These are phyloP conservation scores for Drosophila sordidula DNA, from an alignment of 2,888 invertebrate species.

Conservation along the genomic window DNA sequence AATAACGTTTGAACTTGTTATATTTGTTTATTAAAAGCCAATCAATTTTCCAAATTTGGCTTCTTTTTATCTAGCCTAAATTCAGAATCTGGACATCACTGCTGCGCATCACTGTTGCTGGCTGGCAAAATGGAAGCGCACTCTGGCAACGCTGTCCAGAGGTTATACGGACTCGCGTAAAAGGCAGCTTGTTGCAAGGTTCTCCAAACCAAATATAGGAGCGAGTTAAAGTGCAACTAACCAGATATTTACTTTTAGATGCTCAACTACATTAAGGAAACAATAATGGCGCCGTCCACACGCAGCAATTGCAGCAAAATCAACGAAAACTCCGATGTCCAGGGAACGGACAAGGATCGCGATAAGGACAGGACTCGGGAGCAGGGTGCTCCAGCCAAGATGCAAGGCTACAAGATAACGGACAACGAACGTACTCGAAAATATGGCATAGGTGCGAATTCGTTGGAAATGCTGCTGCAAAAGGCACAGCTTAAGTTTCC, in stretches of 20 bases:
- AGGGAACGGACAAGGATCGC: constrained; percentile 36
- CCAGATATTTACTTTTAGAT: constrained; percentile 31
- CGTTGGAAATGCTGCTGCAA: constrained; percentile 79
- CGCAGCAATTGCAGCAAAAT: constrained; percentile 48
- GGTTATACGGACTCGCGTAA: constrained; percentile 50
- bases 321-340: constrained; percentile 13
- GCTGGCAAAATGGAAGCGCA: not conserved
- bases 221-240: not conserved
- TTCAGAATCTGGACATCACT: constrained; percentile 17
- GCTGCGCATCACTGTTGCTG: constrained; percentile 15
- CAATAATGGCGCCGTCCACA: constrained; percentile 71
- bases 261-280: constrained; percentile 69
- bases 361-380: constrained; percentile 32
- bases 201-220: constrained; percentile 28
- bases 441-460: constrained; percentile 84
- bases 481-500: constrained; percentile 84
- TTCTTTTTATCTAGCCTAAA: not conserved
- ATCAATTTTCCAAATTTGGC: not conserved
- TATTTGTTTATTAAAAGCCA: not conserved
- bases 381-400: constrained; percentile 32
- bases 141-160: constrained; percentile 39
- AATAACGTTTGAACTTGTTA: no score
- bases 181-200: constrained; percentile 72
- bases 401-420: constrained; percentile 85
- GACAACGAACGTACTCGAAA: constrained; percentile 83